Evolutionary conservation across 2,888 invertebrate genomes (phyloP), one percentile per base, ranked within the genome.

Genomic region (Oasisia sp.): DNA sequence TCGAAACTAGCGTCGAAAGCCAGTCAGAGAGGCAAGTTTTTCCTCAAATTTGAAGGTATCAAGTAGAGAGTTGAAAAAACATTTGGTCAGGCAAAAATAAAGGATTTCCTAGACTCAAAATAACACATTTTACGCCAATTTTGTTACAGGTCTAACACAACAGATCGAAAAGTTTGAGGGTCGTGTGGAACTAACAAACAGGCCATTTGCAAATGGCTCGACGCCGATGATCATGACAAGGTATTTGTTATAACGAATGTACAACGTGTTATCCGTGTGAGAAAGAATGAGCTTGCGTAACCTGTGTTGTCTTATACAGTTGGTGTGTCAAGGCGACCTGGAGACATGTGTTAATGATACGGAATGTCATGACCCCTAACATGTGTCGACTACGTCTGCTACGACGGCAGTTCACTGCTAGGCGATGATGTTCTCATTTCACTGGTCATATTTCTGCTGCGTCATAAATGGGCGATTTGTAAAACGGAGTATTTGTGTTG

Each of bases 1-100:
- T 74, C 74, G 74, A 74, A 74, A 74, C 74, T 74, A 74, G 74
- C 74, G 74, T 74, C 74, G 74, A 74, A 74, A 74, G 74, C 74
- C 74, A 74, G 74, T 74, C 74, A 74, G 74, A 74, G 74, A 74
- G 74, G 74, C 74, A n/a, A 14, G 74, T 74, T 74, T 74, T 74
- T 74, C n/a, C 7, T 74, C 27, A 27, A 74, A 27, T 74, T 74
- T 74, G 27, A 74, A 74, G 74, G 74, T 27, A 74, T 74, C 14
- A 74, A 27, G 74, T 74, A 27, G 14, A 74, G 27, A 74, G 74
- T 27, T 27, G 7, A 74, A 74, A 74, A 74, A 74, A 19, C 74
- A n/a, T 27, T 27, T 74, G 74, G 74, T 74, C 74, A 74, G 27
- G 74, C 27, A 0, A 74, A 74, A 74, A 74, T 74, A 74, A 74